A percentile compares a stretch with the other conserved stretches of the same genome.
Evolutionary conservation across 2,888 invertebrate species (phyloP).

Genomic region (Troides oblongomaculatus): DNA sequence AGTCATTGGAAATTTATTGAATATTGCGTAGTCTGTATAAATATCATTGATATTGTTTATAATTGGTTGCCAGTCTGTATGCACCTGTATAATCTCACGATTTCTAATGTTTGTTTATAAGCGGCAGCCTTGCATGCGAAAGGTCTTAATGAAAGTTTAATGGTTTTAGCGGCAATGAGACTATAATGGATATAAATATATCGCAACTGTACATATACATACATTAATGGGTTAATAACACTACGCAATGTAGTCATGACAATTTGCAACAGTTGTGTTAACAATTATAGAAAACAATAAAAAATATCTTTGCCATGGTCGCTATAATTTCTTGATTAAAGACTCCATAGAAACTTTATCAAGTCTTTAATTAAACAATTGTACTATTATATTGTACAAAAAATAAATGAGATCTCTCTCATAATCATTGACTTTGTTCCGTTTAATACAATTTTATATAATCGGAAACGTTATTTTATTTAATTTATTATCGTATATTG

Average conservation of each 20-base stretch:
- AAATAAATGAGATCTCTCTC: neutral
- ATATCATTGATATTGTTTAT: conserved; percentile 8
- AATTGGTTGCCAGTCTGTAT: neutral
- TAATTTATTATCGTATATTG: neutral
- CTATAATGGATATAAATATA: conserved; percentile 5
- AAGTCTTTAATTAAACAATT: no score
- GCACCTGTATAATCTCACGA: conserved; percentile 17
- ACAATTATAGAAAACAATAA: no score
- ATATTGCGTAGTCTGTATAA: conserved; percentile 10
- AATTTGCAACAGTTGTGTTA: neutral
- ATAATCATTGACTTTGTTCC: neutral
- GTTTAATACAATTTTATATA: neutral
- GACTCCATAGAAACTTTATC: no score
- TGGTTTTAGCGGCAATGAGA: conserved; percentile 19
- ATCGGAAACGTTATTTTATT: neutral
- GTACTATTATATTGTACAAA: no score
- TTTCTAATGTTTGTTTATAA: conserved; percentile 15
- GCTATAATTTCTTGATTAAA: no score
- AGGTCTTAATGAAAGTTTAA: conserved; percentile 22
- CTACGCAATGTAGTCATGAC: neutral
- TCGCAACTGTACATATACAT: neutral
- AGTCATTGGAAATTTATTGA: neutral
- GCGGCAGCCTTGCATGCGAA: conserved; percentile 13
- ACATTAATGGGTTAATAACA: neutral
- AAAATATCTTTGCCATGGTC: no score